Percentiles rank a stretch among this genome's conserved stretches.
Conservation (phyloP, 2,113 vertebrate species). For the Halichoeres trimaculatus region DNA sequence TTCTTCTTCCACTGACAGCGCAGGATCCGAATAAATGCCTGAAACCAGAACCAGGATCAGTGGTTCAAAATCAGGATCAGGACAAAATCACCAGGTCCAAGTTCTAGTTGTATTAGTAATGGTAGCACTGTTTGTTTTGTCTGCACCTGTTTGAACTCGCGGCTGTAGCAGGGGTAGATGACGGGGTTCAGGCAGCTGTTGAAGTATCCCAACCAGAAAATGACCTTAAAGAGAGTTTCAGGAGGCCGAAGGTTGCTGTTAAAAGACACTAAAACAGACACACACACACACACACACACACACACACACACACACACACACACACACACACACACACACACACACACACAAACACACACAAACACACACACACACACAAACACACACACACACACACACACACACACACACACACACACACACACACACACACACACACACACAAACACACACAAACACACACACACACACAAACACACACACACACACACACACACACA, state of each 20-base stretch:
- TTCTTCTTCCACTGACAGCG: slow-evolving; percentile 66
- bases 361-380: no score
- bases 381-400: no score
- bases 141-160: slow-evolving; percentile 75
- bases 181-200: slow-evolving; percentile 78
- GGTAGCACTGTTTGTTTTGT: neutral
- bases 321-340: no score
- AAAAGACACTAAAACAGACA: slow-evolving; percentile 62
- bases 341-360: no score
- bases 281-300: no score
- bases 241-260: slow-evolving; percentile 65
- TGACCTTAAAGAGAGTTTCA: slow-evolving; percentile 68
- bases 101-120: neutral
- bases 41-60: neutral
- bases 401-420: no score
- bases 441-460: no score
- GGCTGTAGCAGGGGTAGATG: slow-evolving; percentile 76
- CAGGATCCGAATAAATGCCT: slow-evolving; percentile 74
- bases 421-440: no score
- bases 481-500: no score
- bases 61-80: no score
- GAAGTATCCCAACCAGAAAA: slow-evolving; percentile 77
- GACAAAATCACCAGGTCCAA: neutral
- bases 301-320: neutral
- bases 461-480: no score